Conservation (phyloP, 1,140 invertebrate genomes). For the Pentalonia nigronervosa region DNA sequence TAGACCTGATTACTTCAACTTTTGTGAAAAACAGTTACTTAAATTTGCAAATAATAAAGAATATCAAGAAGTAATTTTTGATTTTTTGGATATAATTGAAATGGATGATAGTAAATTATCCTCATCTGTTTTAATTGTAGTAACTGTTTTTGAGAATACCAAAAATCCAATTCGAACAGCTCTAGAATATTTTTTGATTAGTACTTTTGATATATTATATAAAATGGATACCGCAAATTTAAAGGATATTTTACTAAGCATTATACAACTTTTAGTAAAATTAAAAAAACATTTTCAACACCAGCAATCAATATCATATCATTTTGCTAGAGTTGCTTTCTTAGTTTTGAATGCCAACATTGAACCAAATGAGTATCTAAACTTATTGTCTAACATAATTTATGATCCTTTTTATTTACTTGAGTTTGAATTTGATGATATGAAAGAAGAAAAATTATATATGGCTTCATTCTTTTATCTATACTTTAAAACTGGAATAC, state of each 20-base stretch:
- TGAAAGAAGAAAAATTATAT: not conserved
- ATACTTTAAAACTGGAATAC: not conserved
- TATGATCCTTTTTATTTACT: conserved; percentile 41
- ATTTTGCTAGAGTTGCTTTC: conserved; percentile 37
- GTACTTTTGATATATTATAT: conserved; percentile 6
- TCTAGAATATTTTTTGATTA: conserved; percentile 18
- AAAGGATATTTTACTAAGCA: not conserved
- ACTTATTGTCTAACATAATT: not conserved
- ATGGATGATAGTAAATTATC: not conserved
- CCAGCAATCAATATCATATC: not conserved
- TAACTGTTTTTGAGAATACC: conserved; percentile 20
- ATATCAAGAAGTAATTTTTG: not conserved
- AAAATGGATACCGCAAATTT: not conserved
- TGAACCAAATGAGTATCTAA: not conserved
- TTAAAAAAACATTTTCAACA: conserved; percentile 19
- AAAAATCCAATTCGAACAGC: not conserved
- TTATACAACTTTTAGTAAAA: not conserved
- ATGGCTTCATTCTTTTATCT: conserved; percentile 49
- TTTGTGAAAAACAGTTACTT: conserved; percentile 35
- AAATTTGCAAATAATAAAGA: conserved; percentile 5
- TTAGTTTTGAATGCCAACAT: not conserved
- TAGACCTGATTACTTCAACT: not conserved
- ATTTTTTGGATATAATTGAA: conserved; percentile 40
- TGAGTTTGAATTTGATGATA: conserved; percentile 37
- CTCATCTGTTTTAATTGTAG: not conserved